phyloP scores from a whole-genome alignment of 2,113 vertebrate genomes.

The Macquaria ambigua region DNA sequence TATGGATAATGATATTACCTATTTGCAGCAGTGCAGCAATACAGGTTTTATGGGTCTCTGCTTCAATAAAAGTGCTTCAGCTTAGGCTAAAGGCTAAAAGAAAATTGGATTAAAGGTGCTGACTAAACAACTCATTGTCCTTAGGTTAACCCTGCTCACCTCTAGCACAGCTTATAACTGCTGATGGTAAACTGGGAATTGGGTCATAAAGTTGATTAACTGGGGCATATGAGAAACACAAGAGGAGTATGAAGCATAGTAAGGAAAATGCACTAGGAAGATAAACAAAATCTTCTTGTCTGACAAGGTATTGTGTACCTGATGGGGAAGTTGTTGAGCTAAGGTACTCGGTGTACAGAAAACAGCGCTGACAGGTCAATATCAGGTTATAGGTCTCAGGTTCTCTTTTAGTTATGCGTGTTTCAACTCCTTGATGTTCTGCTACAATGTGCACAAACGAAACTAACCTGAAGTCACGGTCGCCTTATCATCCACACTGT shows the following conservation, averaged over 20 bases:
- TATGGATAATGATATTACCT: slow-evolving; percentile 62
- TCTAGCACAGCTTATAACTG: slow-evolving; percentile 35
- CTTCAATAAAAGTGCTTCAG: slow-evolving; percentile 55
- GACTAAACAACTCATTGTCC: slow-evolving; percentile 70
- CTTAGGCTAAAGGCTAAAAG: slow-evolving; percentile 48
- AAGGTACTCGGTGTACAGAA: not conserved
- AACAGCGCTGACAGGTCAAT: slow-evolving; percentile 26
- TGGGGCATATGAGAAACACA: slow-evolving; percentile 12
- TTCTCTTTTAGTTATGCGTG: slow-evolving; percentile 29
- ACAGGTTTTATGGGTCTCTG: slow-evolving; percentile 60
- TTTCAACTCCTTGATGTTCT: slow-evolving; percentile 6
- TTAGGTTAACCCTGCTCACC: slow-evolving; percentile 61
- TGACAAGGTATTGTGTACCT: slow-evolving; percentile 9
- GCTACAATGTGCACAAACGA: not conserved
- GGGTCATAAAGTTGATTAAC: slow-evolving; percentile 69
- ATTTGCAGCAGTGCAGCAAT: slow-evolving; percentile 58
- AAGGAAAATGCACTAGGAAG: slow-evolving; percentile 12
- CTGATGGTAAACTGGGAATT: slow-evolving; percentile 51
- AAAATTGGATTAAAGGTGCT: slow-evolving; percentile 72
- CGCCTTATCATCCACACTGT: slow-evolving; percentile 44
- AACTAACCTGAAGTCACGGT: slow-evolving; percentile 13
- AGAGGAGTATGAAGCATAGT: slow-evolving; percentile 5
- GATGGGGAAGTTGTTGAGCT: slow-evolving; percentile 17
- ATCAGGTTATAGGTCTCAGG: slow-evolving; percentile 17
- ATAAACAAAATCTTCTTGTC: slow-evolving; percentile 10